Evolutionary conservation across 2,797 vertebrate genomes (phyloP), one percentile per base, ranked within the genome.

Genomic region (Eulemur albifrons): DNA sequence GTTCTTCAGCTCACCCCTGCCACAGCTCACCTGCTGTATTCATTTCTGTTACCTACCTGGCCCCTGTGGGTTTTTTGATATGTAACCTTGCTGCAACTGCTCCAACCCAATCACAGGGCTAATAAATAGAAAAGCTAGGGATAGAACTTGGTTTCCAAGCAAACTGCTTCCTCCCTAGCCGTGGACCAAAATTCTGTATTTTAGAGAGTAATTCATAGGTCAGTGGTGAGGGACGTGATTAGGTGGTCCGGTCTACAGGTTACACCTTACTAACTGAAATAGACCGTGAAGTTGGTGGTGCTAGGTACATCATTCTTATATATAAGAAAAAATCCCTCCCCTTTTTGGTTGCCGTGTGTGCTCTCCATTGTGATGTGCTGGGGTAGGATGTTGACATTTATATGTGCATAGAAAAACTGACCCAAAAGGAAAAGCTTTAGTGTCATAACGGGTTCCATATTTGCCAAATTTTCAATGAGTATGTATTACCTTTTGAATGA

Each of bases 61-160:
- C 40, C 65, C 14, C 84, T 67, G 10, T 59, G 54, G 40, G 61
- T 50, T 67, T 70, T 87, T 11, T 84, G 50, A n/a, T 43, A 12
- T n/a, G 20, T 92, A 48, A 80, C 18, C 7, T 73, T 43, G 11
- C 81, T 86, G 8, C 3, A 75, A 10, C 18, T 2, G 7, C 21
- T 63, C 8, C 2, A 17, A 65, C 54, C 30, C 77, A 85, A 2
- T 94, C 63, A 52, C 35, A 80, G 54, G 90, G 54, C 40, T 77
- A 54, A 57, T 75, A 67, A 35, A 70, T 30, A 67, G 73, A 63
- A 84, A 30, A 70, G 30, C 88, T 65, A 54, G 59, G n/a, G 10
- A 27, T 84, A 61, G 40, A 92, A 79, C 15, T 52, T 82, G 77
- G 23, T 92, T 97, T 93, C 63, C 54, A 38, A 65, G 83, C 23